Evolutionary conservation across 2,888 invertebrate species (phyloP).

Genomic region (Campoletis raptor): DNA sequence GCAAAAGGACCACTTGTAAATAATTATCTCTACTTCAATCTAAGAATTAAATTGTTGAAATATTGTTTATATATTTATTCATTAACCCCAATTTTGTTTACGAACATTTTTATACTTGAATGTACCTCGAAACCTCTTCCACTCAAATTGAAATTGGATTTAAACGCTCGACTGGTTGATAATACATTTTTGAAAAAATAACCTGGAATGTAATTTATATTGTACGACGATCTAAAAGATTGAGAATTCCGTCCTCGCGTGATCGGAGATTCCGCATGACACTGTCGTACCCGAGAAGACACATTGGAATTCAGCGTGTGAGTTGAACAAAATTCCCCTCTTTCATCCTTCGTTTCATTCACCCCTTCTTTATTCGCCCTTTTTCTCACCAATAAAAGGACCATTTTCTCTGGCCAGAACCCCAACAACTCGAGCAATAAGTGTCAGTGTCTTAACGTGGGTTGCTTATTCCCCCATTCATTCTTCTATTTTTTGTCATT

Average conservation of each 20-base stretch:
- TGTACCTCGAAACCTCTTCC: background rate
- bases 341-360: conserved; percentile 6
- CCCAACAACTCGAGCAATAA: conserved; percentile 75
- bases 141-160: background rate
- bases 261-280: conserved; percentile 69
- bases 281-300: conserved; percentile 60
- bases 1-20: too few relatives aligned
- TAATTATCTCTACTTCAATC: too few relatives aligned
- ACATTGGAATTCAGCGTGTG: conserved; percentile 73
- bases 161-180: background rate
- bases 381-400: conserved; percentile 24
- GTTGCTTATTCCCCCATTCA: conserved; percentile 23
- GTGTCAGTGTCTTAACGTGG: conserved; percentile 78
- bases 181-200: background rate
- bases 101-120: background rate
- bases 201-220: conserved; percentile 24
- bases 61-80: background rate
- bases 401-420: conserved; percentile 39
- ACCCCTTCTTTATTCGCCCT: conserved; percentile 12
- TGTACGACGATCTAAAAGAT: conserved; percentile 29
- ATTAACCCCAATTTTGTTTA: background rate
- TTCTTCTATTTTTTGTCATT: conserved; percentile 30
- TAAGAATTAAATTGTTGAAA: background rate
- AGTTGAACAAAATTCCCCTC: conserved; percentile 47
- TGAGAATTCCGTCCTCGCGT: conserved; percentile 55